Evolutionary conservation across 2,888 invertebrate species (phyloP).

Genomic region (Drosophila prolongata): DNA sequence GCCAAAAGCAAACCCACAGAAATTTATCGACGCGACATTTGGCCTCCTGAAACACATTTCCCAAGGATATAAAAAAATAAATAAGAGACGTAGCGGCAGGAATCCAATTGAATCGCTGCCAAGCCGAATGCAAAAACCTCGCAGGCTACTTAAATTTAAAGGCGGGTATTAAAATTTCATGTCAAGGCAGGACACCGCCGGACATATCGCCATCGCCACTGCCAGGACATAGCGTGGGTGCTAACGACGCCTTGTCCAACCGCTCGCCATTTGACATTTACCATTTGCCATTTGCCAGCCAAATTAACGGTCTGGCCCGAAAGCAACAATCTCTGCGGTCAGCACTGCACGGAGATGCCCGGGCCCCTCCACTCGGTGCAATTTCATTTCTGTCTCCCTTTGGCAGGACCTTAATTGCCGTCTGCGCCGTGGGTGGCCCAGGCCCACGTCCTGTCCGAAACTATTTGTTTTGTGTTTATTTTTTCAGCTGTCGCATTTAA

Average conservation of each 20-base stretch:
- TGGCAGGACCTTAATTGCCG: slow-evolving; percentile 39
- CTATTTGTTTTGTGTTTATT: slow-evolving; percentile 29
- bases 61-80: slow-evolving; percentile 59
- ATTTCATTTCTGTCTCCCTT: slow-evolving; percentile 15
- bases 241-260: slow-evolving; percentile 47
- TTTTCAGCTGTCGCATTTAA: slow-evolving; percentile 43
- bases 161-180: slow-evolving; percentile 70
- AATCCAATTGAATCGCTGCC: slow-evolving; percentile 55
- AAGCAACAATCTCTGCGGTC: slow-evolving; percentile 44
- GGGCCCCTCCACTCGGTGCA: slow-evolving; percentile 6
- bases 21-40: slow-evolving; percentile 60
- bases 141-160: slow-evolving; percentile 71
- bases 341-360: slow-evolving; percentile 24
- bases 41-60: slow-evolving; percentile 36
- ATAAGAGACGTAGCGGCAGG: slow-evolving; percentile 35
- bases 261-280: slow-evolving; percentile 55
- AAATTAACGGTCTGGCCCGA: slow-evolving; percentile 55
- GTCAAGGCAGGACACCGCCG: slow-evolving; percentile 48
- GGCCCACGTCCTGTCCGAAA: slow-evolving; percentile 6
- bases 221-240: slow-evolving; percentile 58
- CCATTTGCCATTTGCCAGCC: slow-evolving; percentile 49
- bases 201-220: slow-evolving; percentile 27
- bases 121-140: slow-evolving; percentile 26
- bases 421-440: slow-evolving; percentile 22
- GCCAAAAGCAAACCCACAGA: slow-evolving; percentile 34